These are phyloP conservation scores for Dryococelus australis DNA, from an alignment of 2,888 invertebrate species.

Conservation along the genomic window DNA sequence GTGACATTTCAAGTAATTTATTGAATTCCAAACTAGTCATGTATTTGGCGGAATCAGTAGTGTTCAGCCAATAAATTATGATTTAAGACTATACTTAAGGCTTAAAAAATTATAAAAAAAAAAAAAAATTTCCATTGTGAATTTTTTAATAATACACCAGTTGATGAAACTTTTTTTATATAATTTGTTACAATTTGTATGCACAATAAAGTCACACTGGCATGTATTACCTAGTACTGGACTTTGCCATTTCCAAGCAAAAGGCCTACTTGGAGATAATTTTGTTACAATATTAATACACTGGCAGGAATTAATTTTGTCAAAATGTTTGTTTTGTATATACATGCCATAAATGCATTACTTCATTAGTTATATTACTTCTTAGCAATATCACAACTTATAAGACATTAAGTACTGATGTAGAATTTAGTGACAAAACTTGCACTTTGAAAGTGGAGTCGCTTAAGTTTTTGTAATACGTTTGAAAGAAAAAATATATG, in stretches of 20 bases:
- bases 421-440: background rate
- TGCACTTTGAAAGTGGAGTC: too few species aligned
- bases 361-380: background rate
- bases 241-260: background rate
- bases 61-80: background rate
- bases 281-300: background rate
- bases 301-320: background rate
- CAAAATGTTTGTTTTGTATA: background rate
- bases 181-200: background rate
- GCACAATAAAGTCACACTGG: background rate
- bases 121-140: background rate
- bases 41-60: background rate
- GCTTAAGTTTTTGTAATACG: background rate
- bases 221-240: background rate
- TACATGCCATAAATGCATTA: background rate
- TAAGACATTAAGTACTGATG: background rate
- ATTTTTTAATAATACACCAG: background rate
- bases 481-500: background rate
- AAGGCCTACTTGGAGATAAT: background rate
- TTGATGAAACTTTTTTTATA: background rate
- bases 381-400: background rate
- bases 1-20: background rate
- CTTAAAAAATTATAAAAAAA: background rate
- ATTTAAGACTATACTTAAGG: background rate
- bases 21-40: background rate